Conservation (phyloP, 2,113 vertebrate species). For the Arothron firmamentum region DNA sequence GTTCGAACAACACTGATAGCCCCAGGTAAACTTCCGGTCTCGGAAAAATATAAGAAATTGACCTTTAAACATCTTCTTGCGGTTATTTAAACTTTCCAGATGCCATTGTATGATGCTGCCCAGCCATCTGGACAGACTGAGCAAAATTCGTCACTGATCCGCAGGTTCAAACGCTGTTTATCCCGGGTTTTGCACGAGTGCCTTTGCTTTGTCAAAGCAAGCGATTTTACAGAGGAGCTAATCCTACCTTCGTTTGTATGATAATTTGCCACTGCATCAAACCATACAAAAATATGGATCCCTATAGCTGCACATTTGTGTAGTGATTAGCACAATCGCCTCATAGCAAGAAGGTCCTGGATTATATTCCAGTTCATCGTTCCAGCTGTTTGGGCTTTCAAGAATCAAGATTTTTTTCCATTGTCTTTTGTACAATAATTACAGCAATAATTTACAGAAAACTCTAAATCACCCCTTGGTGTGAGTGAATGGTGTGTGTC, state of each 20-base stretch:
- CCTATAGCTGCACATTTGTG: background rate
- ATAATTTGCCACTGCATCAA: background rate
- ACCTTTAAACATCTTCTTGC: constrained; percentile 48
- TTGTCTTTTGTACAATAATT: too few relatives aligned
- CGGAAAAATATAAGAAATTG: constrained; percentile 46
- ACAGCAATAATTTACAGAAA: too few relatives aligned
- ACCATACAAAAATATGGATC: background rate
- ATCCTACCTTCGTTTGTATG: background rate
- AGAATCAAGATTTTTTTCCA: background rate
- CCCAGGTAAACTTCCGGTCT: constrained; percentile 43
- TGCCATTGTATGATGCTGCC: constrained; percentile 30
- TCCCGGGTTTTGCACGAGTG: constrained; percentile 6
- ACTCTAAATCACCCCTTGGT: too few relatives aligned
- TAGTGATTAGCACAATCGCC: background rate
- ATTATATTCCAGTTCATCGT: too few relatives aligned
- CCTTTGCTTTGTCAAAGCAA: constrained; percentile 11
- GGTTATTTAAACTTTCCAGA: constrained; percentile 39
- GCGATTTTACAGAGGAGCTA: constrained; percentile 6
- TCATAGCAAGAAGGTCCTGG: too few relatives aligned
- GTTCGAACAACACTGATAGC: constrained; percentile 20
- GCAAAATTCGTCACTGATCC: constrained; percentile 20
- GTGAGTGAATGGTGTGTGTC: too few relatives aligned
- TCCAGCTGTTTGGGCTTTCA: too few relatives aligned
- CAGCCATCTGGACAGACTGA: constrained; percentile 32
- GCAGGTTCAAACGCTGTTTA: constrained; percentile 25